These are phyloP conservation scores for Scaptodrosophila lebanonensis DNA, from an alignment of 1,140 invertebrate genomes.

Conservation along the genomic window DNA sequence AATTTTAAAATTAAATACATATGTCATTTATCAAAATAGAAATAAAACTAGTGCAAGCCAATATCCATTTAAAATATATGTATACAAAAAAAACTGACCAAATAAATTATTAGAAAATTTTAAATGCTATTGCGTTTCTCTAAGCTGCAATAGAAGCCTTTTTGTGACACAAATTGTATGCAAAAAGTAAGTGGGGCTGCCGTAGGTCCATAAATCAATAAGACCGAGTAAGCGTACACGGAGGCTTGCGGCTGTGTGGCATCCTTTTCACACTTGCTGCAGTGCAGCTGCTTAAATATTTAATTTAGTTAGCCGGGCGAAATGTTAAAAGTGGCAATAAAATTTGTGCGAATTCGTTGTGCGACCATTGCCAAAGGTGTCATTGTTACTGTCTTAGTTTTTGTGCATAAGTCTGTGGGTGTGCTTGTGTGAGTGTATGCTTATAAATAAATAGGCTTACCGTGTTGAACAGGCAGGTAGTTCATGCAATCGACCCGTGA, in stretches of 20 bases:
- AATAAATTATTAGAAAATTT: not conserved
- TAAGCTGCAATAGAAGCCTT: no score
- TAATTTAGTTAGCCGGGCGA: conserved; percentile 44
- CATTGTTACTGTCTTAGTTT: conserved; percentile 5
- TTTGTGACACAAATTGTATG: no score
- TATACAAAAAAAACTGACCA: conserved; percentile 8
- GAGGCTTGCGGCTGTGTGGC: no score
- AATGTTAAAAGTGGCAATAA: conserved; percentile 62
- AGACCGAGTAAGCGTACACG: conserved; percentile 39
- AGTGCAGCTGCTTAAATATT: conserved; percentile 49
- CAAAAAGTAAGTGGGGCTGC: no score
- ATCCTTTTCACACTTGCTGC: no score
- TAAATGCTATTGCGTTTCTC: not conserved
- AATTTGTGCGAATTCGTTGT: conserved; percentile 30
- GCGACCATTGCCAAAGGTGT: not conserved
- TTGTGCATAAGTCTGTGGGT: not conserved
- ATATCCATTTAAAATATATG: conserved; percentile 25
- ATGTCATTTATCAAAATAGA: conserved; percentile 6
- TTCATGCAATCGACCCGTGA: not conserved
- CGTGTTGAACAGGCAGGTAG: conserved; percentile 12
- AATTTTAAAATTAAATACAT: not conserved
- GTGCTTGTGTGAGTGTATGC: conserved; percentile 24
- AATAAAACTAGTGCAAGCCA: conserved; percentile 27
- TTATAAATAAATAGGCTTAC: conserved; percentile 52
- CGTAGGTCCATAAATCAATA: conserved; percentile 56